phyloP scores from a whole-genome alignment of 1,140 invertebrate species.

The Argopecten irradians region DNA sequence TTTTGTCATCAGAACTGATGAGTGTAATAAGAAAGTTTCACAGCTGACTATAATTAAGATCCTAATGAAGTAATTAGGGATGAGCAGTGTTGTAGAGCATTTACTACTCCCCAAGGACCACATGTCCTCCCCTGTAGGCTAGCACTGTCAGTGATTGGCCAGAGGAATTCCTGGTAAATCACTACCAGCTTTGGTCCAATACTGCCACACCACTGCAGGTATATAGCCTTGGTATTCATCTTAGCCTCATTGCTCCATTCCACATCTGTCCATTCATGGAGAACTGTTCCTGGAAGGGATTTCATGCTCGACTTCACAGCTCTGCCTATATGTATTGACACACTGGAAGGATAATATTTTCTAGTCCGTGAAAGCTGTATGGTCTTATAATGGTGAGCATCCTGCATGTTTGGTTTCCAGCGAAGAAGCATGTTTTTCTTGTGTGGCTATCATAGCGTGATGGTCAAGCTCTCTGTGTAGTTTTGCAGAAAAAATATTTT shows the following conservation, averaged over 20 bases:
- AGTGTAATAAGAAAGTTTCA: too few species aligned
- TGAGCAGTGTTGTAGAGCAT: background rate
- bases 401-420: background rate
- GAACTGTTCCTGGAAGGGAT: background rate
- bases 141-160: background rate
- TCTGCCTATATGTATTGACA: background rate
- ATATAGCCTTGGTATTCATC: background rate
- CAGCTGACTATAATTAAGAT: background rate
- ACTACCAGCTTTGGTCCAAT: conserved; percentile 6
- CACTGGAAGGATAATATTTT: background rate
- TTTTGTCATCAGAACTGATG: too few species aligned
- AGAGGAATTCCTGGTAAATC: background rate
- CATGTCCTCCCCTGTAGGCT: background rate
- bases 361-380: background rate
- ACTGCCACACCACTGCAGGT: background rate
- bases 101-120: background rate
- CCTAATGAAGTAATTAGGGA: background rate
- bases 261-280: conserved; percentile 5
- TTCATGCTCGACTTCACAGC: background rate
- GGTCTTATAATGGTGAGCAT: background rate
- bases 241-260: background rate
- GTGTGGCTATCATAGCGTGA: background rate
- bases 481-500: background rate
- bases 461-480: background rate
- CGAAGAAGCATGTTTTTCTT: background rate